A percentile compares a stretch with the other conserved stretches of the same genome.
Conservation (phyloP, 1,140 invertebrate genomes). For the Hirudo medicinalis region DNA sequence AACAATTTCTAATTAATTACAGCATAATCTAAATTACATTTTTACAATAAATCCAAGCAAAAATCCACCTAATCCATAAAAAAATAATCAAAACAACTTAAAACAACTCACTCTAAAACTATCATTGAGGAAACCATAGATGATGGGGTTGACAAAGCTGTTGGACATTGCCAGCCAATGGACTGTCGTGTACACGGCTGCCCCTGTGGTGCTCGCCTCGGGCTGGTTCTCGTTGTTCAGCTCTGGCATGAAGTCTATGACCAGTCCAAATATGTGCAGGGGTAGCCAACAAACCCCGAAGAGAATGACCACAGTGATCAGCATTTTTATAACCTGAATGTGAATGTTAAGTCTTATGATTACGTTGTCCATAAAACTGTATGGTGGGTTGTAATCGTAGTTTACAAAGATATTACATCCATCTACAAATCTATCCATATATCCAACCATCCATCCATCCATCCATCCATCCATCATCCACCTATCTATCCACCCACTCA, state of each 20-base stretch:
- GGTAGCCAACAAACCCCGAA: slow-evolving; percentile 44
- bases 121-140: slow-evolving; percentile 74
- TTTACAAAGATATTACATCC: no score
- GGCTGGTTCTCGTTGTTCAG: slow-evolving; percentile 23
- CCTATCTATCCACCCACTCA: not conserved
- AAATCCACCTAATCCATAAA: no score
- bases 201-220: slow-evolving; percentile 21
- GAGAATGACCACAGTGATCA: slow-evolving; percentile 30
- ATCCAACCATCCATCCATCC: slow-evolving; percentile 2
- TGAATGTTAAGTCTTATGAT: no score
- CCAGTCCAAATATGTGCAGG: slow-evolving; percentile 26
- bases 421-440: not conserved
- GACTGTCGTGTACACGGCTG: slow-evolving; percentile 29
- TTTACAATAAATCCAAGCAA: no score
- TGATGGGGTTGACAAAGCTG: slow-evolving; percentile 71
- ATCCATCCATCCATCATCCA: slow-evolving; percentile 13
- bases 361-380: no score
- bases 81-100: not conserved
- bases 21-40: no score
- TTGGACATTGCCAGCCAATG: slow-evolving; percentile 54
- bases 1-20: no score
- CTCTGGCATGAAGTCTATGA: slow-evolving; percentile 23
- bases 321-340: slow-evolving; percentile 31
- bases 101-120: slow-evolving; percentile 55
- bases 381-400: no score